A percentile compares a stretch with the other conserved stretches of the same genome.
Conservation (phyloP, 2,888 invertebrate genomes). For the Oxystoma pomonae region DNA sequence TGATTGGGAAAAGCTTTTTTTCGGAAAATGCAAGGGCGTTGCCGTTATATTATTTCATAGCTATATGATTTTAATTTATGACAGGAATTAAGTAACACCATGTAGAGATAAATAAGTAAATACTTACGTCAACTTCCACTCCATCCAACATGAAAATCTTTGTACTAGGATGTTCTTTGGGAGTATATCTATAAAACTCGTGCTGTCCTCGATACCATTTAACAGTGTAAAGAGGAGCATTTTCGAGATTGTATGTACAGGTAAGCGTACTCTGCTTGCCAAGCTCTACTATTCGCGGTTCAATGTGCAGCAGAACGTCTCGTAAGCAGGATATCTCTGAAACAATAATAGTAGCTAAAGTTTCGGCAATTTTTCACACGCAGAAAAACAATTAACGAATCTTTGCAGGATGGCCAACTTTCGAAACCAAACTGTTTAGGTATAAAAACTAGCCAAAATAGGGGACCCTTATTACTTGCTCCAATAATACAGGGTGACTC, state of each 20-base stretch:
- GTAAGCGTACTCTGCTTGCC: slow-evolving; percentile 66
- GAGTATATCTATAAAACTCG: slow-evolving; percentile 80
- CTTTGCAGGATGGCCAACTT: too few species aligned
- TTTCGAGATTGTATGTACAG: slow-evolving; percentile 74
- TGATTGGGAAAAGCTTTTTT: too few species aligned
- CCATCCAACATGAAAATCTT: slow-evolving; percentile 72
- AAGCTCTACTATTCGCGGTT: slow-evolving; percentile 65
- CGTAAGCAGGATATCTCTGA: slow-evolving; percentile 63
- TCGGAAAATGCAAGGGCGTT: too few species aligned
- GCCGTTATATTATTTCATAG: too few species aligned
- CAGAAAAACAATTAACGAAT: too few species aligned
- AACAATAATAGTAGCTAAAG: slow-evolving; percentile 31
- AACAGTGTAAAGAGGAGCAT: slow-evolving; percentile 72
- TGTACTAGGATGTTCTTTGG: slow-evolving; percentile 66
- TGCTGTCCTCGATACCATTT: slow-evolving; percentile 82
- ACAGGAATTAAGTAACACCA: too few species aligned
- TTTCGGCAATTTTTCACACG: not conserved
- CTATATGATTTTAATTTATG: too few species aligned
- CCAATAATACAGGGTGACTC: too few species aligned
- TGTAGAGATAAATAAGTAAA: too few species aligned
- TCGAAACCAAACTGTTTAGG: too few species aligned
- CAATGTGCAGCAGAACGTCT: slow-evolving; percentile 66
- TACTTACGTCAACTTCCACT: slow-evolving; percentile 79
- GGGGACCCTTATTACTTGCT: too few species aligned
- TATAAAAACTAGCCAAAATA: too few species aligned